Evolutionary conservation across 2,113 vertebrate species (phyloP).

Genomic region (Muntiacus reevesi): DNA sequence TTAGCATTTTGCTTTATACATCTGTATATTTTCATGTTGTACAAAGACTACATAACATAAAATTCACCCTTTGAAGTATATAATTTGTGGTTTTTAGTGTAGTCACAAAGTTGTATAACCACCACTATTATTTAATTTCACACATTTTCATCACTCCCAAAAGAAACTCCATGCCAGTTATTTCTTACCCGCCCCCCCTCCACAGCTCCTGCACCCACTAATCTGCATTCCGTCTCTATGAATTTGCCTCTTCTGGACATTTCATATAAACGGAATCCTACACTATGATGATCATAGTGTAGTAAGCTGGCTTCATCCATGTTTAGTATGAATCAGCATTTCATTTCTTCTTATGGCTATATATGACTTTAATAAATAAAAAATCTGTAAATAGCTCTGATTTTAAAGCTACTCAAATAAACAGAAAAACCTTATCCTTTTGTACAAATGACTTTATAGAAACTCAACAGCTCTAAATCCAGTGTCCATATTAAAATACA

Average conservation of each 20-base stretch:
- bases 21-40: background rate
- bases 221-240: background rate
- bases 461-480: background rate
- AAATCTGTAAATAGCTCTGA: background rate
- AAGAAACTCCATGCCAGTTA: background rate
- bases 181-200: background rate
- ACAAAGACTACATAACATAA: background rate
- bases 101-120: background rate
- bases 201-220: background rate
- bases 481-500: background rate
- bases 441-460: conserved; percentile 19
- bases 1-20: conserved; percentile 15
- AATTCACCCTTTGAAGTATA: background rate
- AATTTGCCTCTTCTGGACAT: background rate
- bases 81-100: background rate
- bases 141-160: background rate
- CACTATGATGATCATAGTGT: background rate
- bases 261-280: background rate
- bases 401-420: background rate
- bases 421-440: background rate
- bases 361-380: background rate
- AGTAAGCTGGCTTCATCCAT: background rate
- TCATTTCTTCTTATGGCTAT: background rate
- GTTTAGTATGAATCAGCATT: background rate
- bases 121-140: background rate